These are phyloP conservation scores for Zootermopsis nevadensis DNA, from an alignment of 2,888 invertebrate species.

Conservation along the genomic window DNA sequence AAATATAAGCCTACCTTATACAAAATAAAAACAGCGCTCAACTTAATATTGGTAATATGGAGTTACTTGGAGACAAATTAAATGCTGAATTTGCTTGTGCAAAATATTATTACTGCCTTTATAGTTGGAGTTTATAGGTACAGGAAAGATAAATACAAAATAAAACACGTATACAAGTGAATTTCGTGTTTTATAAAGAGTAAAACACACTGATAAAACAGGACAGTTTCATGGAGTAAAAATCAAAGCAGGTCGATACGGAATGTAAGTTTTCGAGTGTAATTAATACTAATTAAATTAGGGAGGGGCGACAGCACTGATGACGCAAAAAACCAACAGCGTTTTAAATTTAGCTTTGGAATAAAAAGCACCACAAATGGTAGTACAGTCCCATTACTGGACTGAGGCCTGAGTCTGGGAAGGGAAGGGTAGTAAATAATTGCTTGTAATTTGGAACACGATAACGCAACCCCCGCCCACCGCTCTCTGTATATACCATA, in stretches of 20 bases:
- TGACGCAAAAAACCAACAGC: constrained; percentile 16
- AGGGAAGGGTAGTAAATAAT: constrained; percentile 19
- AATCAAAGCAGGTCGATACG: constrained; percentile 21
- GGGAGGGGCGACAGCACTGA: not conserved
- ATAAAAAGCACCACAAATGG: constrained; percentile 20
- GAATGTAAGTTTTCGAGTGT: not conserved
- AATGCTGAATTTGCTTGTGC: no score
- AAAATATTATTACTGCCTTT: no score
- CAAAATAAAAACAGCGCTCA: no score
- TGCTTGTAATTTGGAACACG: constrained; percentile 37
- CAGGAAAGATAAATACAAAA: not conserved
- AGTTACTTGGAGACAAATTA: no score
- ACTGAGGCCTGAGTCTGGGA: not conserved
- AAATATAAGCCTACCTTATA: no score
- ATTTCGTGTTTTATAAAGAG: not conserved
- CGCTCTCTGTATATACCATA: not conserved
- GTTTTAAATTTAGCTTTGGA: constrained; percentile 35
- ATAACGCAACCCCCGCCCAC: not conserved
- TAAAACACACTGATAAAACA: not conserved
- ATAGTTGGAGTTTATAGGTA: no score
- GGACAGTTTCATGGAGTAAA: not conserved
- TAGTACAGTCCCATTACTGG: constrained; percentile 21
- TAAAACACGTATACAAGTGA: not conserved
- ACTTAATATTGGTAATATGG: no score
- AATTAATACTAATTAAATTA: constrained; percentile 35